A percentile compares a stretch with the other conserved stretches of the same genome.
phyloP scores from a whole-genome alignment of 2,888 invertebrate species.

The Oithona nana region DNA sequence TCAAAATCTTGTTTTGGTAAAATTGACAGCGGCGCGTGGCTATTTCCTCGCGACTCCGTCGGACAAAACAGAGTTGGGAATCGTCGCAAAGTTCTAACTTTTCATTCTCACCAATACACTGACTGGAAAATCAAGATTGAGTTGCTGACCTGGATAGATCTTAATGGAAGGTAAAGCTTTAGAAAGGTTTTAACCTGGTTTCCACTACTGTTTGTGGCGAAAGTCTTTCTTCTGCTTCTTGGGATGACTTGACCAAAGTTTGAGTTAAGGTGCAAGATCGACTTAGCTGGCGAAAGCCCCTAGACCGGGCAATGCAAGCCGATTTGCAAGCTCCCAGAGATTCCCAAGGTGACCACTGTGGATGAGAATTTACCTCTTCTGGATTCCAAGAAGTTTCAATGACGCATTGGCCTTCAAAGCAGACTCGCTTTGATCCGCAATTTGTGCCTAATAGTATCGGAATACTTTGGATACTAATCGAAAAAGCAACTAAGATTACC shows the following conservation, averaged over 20 bases:
- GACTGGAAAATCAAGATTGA: background rate
- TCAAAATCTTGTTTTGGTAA: background rate
- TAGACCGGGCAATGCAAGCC: constrained; percentile 40
- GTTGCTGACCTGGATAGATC: background rate
- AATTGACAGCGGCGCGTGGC: background rate
- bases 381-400: background rate
- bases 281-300: background rate
- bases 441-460: no score
- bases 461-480: no score
- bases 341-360: constrained; percentile 37
- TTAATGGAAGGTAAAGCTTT: no score
- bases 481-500: no score
- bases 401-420: background rate
- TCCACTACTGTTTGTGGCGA: no score
- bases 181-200: no score
- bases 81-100: background rate
- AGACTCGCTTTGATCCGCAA: no score
- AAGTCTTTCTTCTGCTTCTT: no score
- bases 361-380: background rate
- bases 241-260: no score
- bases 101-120: background rate
- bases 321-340: constrained; percentile 41
- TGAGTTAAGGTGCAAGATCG: background rate
- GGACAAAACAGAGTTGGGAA: background rate
- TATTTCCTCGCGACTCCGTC: background rate